phyloP scores from a whole-genome alignment of 2,888 invertebrate genomes.

The Drosophila limbata region DNA sequence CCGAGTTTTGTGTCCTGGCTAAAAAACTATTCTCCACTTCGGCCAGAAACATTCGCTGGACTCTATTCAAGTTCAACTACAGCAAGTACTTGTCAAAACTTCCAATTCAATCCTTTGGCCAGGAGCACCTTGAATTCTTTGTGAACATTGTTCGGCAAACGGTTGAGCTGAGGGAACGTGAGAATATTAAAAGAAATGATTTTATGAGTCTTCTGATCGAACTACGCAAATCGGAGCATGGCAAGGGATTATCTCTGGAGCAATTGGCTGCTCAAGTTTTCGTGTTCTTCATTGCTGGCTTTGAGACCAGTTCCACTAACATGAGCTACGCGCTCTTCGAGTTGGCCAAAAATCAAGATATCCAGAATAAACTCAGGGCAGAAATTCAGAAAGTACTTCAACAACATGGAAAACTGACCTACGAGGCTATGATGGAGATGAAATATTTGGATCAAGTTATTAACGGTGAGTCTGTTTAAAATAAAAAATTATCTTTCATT shows the following conservation, averaged over 20 bases:
- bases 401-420: conserved; percentile 84
- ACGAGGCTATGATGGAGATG: conserved; percentile 86
- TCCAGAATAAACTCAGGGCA: conserved; percentile 85
- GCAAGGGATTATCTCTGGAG: conserved; percentile 82
- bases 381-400: conserved; percentile 84
- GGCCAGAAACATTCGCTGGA: conserved; percentile 45
- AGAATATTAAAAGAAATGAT: conserved; percentile 73
- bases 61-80: conserved; percentile 58
- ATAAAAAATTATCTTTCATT: not conserved
- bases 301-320: conserved; percentile 86
- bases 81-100: conserved; percentile 8
- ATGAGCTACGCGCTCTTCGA: conserved; percentile 86
- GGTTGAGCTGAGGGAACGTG: conserved; percentile 59
- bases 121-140: conserved; percentile 52
- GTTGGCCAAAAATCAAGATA: conserved; percentile 85
- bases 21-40: conserved; percentile 24
- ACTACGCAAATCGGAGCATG: conserved; percentile 60
- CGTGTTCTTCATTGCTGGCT: conserved; percentile 87
- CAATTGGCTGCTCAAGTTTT: conserved; percentile 87
- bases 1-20: conserved; percentile 80
- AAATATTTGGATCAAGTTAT: conserved; percentile 86
- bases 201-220: conserved; percentile 75
- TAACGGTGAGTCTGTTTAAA: conserved; percentile 78
- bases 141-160: conserved; percentile 66
- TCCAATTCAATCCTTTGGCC: not conserved